These are phyloP conservation scores for Ophion obscuratus DNA, from an alignment of 2,888 invertebrate species.

Conservation along the genomic window DNA sequence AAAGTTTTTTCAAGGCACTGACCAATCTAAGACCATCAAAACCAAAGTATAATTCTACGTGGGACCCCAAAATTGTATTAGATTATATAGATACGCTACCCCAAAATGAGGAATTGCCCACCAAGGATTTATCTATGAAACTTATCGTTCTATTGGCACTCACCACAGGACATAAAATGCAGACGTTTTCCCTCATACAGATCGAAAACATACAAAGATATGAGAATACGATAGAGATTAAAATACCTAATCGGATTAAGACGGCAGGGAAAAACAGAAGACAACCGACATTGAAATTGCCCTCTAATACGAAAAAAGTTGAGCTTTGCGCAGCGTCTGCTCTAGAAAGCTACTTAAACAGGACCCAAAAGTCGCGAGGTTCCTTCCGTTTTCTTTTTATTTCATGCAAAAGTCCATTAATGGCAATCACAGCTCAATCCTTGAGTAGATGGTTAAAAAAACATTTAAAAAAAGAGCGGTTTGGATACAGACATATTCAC, in stretches of 20 bases:
- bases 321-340: no score
- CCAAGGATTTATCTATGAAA: conserved; percentile 30
- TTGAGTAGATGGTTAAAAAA: conserved; percentile 35
- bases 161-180: neutral
- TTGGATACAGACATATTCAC: conserved; percentile 29
- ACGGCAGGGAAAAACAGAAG: conserved; percentile 39
- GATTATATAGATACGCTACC: conserved; percentile 40
- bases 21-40: conserved; percentile 17
- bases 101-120: conserved; percentile 26
- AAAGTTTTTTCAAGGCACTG: conserved; percentile 29
- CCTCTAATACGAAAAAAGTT: no score
- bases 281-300: conserved; percentile 55
- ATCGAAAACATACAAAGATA: conserved; percentile 24
- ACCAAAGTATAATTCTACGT: conserved; percentile 69
- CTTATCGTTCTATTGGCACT: conserved; percentile 55
- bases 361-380: conserved; percentile 1
- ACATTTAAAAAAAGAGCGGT: conserved; percentile 10
- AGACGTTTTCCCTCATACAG: conserved; percentile 22
- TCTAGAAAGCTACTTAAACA: conserved; percentile 8
- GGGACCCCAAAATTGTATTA: conserved; percentile 68
- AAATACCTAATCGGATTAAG: conserved; percentile 58
- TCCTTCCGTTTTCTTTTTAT: conserved; percentile 13
- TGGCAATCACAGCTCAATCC: conserved; percentile 17
- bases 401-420: conserved; percentile 31
- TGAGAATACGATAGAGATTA: conserved; percentile 46